Percentiles rank a stretch among this genome's conserved stretches.
These are phyloP conservation scores for Myathropa florea DNA, from an alignment of 2,888 invertebrate genomes.

Conservation along the genomic window DNA sequence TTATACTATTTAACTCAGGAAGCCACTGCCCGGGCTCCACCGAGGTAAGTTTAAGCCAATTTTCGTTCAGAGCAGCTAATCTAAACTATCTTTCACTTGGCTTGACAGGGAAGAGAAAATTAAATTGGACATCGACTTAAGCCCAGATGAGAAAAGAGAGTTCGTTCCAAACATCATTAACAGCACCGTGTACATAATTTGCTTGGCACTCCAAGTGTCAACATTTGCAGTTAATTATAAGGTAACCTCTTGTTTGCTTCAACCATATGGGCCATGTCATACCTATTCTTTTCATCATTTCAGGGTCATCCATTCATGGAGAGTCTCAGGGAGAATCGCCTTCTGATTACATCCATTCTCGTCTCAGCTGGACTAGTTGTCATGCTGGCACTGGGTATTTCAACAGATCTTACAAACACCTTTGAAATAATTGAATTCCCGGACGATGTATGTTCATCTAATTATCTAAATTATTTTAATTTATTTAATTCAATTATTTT, in stretches of 20 bases:
- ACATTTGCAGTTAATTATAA: slow-evolving; percentile 99
- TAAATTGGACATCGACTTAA: slow-evolving; percentile 83
- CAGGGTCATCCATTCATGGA: slow-evolving; percentile 99
- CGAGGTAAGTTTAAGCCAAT: slow-evolving; percentile 81
- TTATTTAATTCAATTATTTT: slow-evolving; percentile 9
- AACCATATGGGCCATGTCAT: background rate
- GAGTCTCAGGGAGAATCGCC: slow-evolving; percentile 94
- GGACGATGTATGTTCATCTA: slow-evolving; percentile 86
- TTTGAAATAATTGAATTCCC: slow-evolving; percentile 98
- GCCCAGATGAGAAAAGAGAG: slow-evolving; percentile 88
- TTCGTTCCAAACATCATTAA: slow-evolving; percentile 97
- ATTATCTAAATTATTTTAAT: background rate
- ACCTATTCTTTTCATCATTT: slow-evolving; percentile 78
- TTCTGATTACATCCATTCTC: slow-evolving; percentile 94
- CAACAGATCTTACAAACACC: slow-evolving; percentile 92
- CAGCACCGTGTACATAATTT: slow-evolving; percentile 98
- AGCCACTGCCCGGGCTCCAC: slow-evolving; percentile 87
- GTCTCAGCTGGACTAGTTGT: slow-evolving; percentile 91
- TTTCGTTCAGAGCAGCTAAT: background rate
- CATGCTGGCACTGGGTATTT: slow-evolving; percentile 90
- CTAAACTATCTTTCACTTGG: background rate
- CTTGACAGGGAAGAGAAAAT: slow-evolving; percentile 83
- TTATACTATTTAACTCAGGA: slow-evolving; percentile 93
- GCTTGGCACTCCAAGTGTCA: slow-evolving; percentile 97
- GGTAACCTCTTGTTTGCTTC: slow-evolving; percentile 82